Percentiles rank a stretch among this genome's conserved stretches.
These are phyloP conservation scores for Oncorhynchus masou DNA, from an alignment of 2,113 vertebrate species.

Conservation along the genomic window DNA sequence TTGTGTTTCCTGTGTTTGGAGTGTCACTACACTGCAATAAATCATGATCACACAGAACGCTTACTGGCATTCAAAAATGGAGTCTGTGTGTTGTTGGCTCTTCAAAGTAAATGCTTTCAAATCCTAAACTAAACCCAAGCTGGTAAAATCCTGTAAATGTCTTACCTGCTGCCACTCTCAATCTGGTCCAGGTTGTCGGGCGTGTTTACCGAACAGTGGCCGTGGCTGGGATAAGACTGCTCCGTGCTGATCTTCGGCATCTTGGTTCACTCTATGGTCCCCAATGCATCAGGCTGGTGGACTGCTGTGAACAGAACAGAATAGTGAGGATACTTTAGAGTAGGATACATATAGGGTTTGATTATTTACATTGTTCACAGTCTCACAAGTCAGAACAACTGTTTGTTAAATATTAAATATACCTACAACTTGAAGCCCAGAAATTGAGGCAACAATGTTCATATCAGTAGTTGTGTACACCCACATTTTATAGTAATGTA, in stretches of 20 bases:
- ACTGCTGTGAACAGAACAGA: not conserved
- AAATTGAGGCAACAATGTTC: too few species aligned
- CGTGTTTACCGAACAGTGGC: conserved; percentile 7
- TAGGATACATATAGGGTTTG: not conserved
- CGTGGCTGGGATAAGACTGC: conserved; percentile 8
- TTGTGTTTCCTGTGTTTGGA: too few species aligned
- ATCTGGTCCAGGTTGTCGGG: conserved; percentile 18
- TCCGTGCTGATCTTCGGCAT: conserved; percentile 42
- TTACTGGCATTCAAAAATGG: not conserved
- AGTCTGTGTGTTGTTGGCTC: not conserved
- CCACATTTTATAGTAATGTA: too few species aligned
- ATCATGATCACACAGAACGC: too few species aligned
- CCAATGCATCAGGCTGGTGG: conserved; percentile 1
- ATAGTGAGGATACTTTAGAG: not conserved
- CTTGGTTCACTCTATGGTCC: not conserved
- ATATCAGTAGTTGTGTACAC: too few species aligned
- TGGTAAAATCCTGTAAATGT: conserved; percentile 40
- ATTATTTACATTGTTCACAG: not conserved
- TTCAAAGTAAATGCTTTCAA: not conserved
- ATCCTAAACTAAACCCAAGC: not conserved
- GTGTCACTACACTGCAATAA: too few species aligned
- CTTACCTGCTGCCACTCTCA: conserved; percentile 31
- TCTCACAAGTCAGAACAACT: too few species aligned
- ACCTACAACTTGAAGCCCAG: too few species aligned
- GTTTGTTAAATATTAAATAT: too few species aligned